Base-by-base conservation (phyloP, 2,113 vertebrate species). In the Daphoenositta chrysoptera region DNA sequence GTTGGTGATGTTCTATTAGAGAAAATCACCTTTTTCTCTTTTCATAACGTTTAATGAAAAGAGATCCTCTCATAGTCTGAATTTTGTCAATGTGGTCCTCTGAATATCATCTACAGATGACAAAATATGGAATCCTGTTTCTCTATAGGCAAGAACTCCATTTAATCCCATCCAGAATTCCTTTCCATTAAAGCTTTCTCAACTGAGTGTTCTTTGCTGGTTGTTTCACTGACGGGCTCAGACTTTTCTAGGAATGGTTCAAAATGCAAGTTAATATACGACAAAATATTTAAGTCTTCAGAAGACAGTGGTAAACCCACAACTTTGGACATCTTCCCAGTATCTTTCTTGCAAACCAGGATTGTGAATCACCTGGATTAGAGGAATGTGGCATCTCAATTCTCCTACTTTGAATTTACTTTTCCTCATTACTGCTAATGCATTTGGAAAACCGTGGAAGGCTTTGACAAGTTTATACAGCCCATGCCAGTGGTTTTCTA, bases 31-130 rank as follows among this genome's bases (percentile, higher is more conserved):
- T 97, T 93, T 99, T 98, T 94, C 98, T 98, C 21, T 83, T 97
- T 88, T 99, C 98, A 30, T 98, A 98, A 68, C 98, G 98, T 85
- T 99, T 98, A 79, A 99, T 98, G 87, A 99, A 99, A 4, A 98
- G 98, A 33, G 98, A 99, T 28, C 98, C 98, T 93, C 98, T 97
- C 98, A 99, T 98, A 22, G 98, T 98, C 92, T 99, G 98, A 8
- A 98, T 99, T 97, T 99, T 99, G 37, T 99, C 97, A 60, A 99
- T 98, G 75, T 99, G 99, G 84, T 99, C 99, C 57, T 99, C 96
- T 99, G 99, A 70, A 99, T 97, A 50, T 99, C 98, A 33, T 98
- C 98, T 80, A 99, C 96, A 22, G 98, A 97, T 15, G 98, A 98
- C 77, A 99, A 96, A 96, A 99, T 98, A 89, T 70, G 96, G 7